Conservation (phyloP, 2,113 vertebrate genomes). For the Crocuta crocuta region DNA sequence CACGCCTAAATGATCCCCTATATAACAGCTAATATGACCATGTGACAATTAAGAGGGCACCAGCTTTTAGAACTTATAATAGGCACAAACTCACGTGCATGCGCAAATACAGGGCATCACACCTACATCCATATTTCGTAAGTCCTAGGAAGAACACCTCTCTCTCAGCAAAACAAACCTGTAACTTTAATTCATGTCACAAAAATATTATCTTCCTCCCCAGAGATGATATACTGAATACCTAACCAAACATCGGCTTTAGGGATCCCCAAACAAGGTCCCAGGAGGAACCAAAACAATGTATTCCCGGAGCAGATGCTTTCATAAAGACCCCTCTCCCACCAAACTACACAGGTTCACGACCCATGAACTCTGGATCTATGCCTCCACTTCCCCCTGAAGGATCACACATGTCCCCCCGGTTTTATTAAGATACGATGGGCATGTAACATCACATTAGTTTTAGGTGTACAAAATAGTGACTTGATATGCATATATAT, state of each 20-base stretch:
- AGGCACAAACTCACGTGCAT: neutral
- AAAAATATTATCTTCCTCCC: neutral
- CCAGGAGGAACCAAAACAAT: neutral
- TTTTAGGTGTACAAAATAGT: neutral
- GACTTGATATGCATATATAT: neutral
- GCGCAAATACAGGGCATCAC: neutral
- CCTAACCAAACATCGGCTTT: neutral
- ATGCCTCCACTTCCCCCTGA: neutral
- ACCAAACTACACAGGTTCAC: neutral
- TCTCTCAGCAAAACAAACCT: neutral
- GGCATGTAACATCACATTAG: neutral
- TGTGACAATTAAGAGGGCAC: neutral
- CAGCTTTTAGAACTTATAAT: neutral
- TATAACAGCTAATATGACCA: neutral
- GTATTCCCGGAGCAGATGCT: neutral
- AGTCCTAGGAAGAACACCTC: neutral
- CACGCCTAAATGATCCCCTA: neutral
- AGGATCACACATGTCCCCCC: neutral
- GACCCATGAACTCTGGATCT: neutral
- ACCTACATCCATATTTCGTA: neutral
- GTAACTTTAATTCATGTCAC: neutral
- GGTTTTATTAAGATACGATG: neutral
- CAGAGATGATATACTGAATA: neutral
- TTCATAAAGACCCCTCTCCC: rapidly evolving
- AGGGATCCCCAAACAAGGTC: neutral